phyloP scores from a whole-genome alignment of 2,888 invertebrate species.

The Noctua fimbriata region DNA sequence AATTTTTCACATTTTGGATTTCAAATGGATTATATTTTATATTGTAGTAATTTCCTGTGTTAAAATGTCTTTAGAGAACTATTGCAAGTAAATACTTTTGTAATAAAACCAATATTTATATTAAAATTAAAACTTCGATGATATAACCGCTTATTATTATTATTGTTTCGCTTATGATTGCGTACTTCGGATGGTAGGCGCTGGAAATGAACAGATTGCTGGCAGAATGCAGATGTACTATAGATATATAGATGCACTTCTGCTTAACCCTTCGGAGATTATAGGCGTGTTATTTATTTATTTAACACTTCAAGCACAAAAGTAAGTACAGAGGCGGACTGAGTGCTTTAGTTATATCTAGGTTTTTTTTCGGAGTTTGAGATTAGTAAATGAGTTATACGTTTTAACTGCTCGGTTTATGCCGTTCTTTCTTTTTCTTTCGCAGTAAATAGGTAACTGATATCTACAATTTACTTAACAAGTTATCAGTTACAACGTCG shows the following conservation, averaged over 20 bases:
- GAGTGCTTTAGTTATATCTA: too few relatives aligned
- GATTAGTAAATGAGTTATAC: not conserved
- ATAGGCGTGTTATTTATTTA: not conserved
- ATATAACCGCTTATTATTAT: too few relatives aligned
- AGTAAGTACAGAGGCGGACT: too few relatives aligned
- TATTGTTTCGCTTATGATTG: constrained; percentile 3
- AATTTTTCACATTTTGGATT: too few relatives aligned
- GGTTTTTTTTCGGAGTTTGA: too few relatives aligned
- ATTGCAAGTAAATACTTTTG: too few relatives aligned
- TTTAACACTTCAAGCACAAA: too few relatives aligned
- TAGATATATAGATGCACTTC: not conserved
- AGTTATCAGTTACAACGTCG: constrained; percentile 5
- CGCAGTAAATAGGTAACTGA: constrained; percentile 1
- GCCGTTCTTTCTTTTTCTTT: constrained; percentile 6
- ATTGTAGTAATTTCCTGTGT: too few relatives aligned
- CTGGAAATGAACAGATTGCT: not conserved
- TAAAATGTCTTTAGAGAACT: too few relatives aligned
- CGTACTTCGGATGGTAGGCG: not conserved
- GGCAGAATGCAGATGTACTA: not conserved
- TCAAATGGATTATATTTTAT: too few relatives aligned
- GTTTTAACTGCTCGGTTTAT: not conserved
- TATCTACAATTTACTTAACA: constrained; percentile 1
- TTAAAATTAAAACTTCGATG: too few relatives aligned
- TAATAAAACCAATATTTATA: too few relatives aligned
- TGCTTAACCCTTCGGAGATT: not conserved